These are phyloP conservation scores for Spodoptera picta DNA, from an alignment of 2,888 invertebrate genomes.

Conservation along the genomic window DNA sequence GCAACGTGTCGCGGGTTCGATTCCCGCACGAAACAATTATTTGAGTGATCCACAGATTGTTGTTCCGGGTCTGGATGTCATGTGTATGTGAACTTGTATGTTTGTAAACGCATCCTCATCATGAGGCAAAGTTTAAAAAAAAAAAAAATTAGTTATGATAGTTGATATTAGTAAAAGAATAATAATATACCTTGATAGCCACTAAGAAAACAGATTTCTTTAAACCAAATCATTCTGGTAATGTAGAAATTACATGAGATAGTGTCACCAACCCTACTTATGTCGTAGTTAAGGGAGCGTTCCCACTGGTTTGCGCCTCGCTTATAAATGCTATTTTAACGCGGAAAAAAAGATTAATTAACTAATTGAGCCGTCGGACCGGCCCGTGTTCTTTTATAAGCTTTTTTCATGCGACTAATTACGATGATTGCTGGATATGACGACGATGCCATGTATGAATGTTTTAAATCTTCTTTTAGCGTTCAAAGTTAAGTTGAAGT, in stretches of 20 bases:
- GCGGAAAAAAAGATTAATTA: slow-evolving; percentile 88
- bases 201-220: too few relatives aligned
- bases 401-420: slow-evolving; percentile 73
- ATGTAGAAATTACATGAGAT: slow-evolving; percentile 12
- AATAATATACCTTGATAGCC: too few relatives aligned
- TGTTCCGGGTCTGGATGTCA: too few relatives aligned
- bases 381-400: slow-evolving; percentile 65
- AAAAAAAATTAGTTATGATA: too few relatives aligned
- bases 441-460: slow-evolving; percentile 46
- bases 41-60: too few relatives aligned
- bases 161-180: too few relatives aligned
- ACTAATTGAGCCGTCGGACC: slow-evolving; percentile 85
- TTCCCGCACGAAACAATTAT: too few relatives aligned
- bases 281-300: slow-evolving; percentile 65
- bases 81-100: too few relatives aligned
- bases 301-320: slow-evolving; percentile 84
- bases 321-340: slow-evolving; percentile 88
- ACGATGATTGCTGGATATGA: slow-evolving; percentile 68
- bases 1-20: too few relatives aligned
- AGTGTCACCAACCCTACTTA: slow-evolving; percentile 70
- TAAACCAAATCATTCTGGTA: background rate
- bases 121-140: too few relatives aligned
- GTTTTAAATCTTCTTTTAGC: slow-evolving; percentile 24
- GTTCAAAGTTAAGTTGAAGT: background rate
- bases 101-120: too few relatives aligned